phyloP scores from a whole-genome alignment of 64 coral and sea anemone genomes.

The Pachyseris speciosa region DNA sequence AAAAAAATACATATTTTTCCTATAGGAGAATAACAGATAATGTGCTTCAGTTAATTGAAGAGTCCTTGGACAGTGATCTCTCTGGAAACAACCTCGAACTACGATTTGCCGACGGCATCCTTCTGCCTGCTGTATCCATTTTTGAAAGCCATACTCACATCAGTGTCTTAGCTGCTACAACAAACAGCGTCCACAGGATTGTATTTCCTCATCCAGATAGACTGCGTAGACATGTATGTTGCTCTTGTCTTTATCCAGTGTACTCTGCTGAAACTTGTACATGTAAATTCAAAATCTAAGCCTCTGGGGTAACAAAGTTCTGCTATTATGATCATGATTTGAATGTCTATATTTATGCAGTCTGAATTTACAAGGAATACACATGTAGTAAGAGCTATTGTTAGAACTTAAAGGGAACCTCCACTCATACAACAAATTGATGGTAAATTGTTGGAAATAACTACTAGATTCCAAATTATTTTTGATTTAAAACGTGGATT shows the following conservation, averaged over 20 bases:
- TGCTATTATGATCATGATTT: too few species aligned
- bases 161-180: conserved; percentile 82
- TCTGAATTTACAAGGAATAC: too few species aligned
- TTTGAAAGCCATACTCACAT: conserved; percentile 87
- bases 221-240: conserved; percentile 90
- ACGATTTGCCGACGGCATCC: conserved; percentile 64
- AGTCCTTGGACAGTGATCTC: conserved; percentile 86
- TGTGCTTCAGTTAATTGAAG: conserved; percentile 80
- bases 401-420: too few species aligned
- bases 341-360: not conserved
- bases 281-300: not conserved
- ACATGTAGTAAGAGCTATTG: too few species aligned
- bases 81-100: conserved; percentile 77
- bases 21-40: conserved; percentile 89
- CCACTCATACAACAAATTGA: too few species aligned
- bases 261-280: not conserved
- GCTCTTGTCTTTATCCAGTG: not conserved
- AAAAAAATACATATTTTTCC: not conserved
- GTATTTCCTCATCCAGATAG: conserved; percentile 84
- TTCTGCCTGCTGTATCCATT: conserved; percentile 82
- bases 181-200: conserved; percentile 92
- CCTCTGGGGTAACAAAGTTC: too few species aligned
- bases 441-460: too few species aligned
- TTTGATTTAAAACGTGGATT: too few species aligned
- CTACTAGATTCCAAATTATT: too few species aligned